Evolutionary conservation across 1,140 invertebrate genomes (phyloP).

Genomic region (Papilio machaon): DNA sequence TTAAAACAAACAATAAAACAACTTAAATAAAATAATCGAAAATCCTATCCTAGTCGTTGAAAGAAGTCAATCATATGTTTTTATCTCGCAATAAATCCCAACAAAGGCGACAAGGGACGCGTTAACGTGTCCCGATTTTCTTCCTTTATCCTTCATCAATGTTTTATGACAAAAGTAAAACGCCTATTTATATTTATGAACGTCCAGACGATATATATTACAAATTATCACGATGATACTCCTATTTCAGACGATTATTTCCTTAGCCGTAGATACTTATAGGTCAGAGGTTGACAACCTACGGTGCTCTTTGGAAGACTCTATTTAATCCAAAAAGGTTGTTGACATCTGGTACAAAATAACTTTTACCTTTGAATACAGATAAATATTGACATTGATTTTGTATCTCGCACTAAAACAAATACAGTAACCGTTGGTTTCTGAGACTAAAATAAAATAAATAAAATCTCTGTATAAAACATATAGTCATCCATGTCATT

Average conservation of each 20-base stretch:
- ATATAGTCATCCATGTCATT: too few relatives aligned
- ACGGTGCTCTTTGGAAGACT: neutral
- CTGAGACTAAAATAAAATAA: too few relatives aligned
- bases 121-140: neutral
- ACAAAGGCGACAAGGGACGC: neutral
- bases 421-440: too few relatives aligned
- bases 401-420: neutral
- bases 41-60: neutral
- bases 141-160: slow-evolving; percentile 14
- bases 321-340: neutral
- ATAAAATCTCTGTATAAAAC: too few relatives aligned
- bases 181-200: slow-evolving; percentile 15
- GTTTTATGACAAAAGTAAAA: slow-evolving; percentile 15
- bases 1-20: neutral
- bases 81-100: neutral
- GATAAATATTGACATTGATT: neutral
- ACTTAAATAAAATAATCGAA: neutral
- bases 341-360: neutral
- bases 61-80: slow-evolving; percentile 9
- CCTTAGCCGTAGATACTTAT: neutral
- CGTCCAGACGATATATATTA: neutral
- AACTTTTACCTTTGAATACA: neutral
- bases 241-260: neutral
- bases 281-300: neutral
- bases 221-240: slow-evolving; percentile 10